Evolutionary conservation across 2,888 invertebrate genomes (phyloP), one percentile per base, ranked within the genome.

Genomic region (Tricholauxania praeusta): DNA sequence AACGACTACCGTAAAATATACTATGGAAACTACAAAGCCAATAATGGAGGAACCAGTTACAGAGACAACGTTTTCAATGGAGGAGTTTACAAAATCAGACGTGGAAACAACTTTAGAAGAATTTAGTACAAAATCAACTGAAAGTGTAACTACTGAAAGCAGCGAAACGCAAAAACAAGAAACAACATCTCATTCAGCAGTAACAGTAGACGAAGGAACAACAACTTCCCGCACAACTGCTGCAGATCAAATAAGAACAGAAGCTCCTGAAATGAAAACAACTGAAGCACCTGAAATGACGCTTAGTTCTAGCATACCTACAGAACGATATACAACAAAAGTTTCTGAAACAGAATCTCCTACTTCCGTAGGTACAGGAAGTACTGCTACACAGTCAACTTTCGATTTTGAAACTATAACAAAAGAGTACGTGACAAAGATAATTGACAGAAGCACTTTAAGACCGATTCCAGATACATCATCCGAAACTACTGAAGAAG

Each of bases 231-330:
- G 49, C 19, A 57, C 52, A 3, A 65, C 59, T 12, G 60, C 64
- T 19, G 53, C 5, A 39, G n/a, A 6, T 14, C 47, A 52, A 12
- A 48, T 60, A 68, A 32, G 12, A 28, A 14, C 39, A 47, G 55
- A 65, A 60, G 39, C 19, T 4, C 47, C 72, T 19, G 49, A 17
- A 19, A 66, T 14, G 1, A 49, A 47, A 15, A 69, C 47, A 28
- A 12, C 66, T 17, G 48, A 67, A 17, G 32, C 67, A 17, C 55
- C 22, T 32, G 69, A 32, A 49, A 51, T 32, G n/a, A 49, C 69
- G 39, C n/a, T n/a, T 39, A 15, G 32, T 52, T 1, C n/a, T 59
- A 7, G 32, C 59, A 59, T 32, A 7, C 10, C 12, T 39, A 39
- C 39, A 12, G 68, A 68, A 32, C 1, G 3, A 39, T 7, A 6